A percentile compares a stretch with the other conserved stretches of the same genome.
These are phyloP conservation scores for Fissipunctia ypsillon DNA, from an alignment of 2,888 invertebrate species.

Conservation along the genomic window DNA sequence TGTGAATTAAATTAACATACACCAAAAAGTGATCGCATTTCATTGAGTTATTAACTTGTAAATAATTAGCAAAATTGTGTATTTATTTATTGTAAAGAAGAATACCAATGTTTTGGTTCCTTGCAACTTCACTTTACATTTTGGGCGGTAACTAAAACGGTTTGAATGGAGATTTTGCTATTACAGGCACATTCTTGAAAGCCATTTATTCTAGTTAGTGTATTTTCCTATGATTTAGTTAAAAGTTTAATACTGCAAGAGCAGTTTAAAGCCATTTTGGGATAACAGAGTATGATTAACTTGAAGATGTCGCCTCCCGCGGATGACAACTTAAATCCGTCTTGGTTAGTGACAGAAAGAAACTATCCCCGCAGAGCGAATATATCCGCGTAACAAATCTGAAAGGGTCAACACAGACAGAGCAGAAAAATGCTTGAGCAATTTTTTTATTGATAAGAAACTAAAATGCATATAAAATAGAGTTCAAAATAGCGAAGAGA, in stretches of 20 bases:
- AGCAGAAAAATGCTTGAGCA: not conserved
- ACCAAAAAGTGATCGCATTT: conserved; percentile 49
- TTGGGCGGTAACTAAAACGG: not conserved
- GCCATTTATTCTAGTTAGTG: not conserved
- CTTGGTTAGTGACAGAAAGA: not conserved
- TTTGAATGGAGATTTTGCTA: conserved; percentile 4
- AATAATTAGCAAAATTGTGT: conserved; percentile 47
- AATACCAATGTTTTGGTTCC: conserved; percentile 6
- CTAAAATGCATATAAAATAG: not conserved
- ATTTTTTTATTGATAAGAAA: not conserved
- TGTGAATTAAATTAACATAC: conserved; percentile 40
- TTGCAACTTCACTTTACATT: conserved; percentile 5
- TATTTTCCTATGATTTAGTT: conserved; percentile 9
- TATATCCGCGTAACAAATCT: not conserved
- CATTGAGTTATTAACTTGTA: conserved; percentile 39
- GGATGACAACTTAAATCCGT: not conserved
- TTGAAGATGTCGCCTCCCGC: not conserved
- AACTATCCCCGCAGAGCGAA: not conserved
- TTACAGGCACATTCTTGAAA: conserved; percentile 2
- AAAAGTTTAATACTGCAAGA: not conserved
- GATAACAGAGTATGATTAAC: not conserved
- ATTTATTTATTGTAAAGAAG: conserved; percentile 9
- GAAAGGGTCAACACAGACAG: not conserved
- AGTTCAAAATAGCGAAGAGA: conserved; percentile 9
- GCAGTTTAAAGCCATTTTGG: conserved; percentile 21